Evolutionary conservation across 1,140 invertebrate species (phyloP), one percentile per base, ranked within the genome.

Genomic region (Cydia strobilella): DNA sequence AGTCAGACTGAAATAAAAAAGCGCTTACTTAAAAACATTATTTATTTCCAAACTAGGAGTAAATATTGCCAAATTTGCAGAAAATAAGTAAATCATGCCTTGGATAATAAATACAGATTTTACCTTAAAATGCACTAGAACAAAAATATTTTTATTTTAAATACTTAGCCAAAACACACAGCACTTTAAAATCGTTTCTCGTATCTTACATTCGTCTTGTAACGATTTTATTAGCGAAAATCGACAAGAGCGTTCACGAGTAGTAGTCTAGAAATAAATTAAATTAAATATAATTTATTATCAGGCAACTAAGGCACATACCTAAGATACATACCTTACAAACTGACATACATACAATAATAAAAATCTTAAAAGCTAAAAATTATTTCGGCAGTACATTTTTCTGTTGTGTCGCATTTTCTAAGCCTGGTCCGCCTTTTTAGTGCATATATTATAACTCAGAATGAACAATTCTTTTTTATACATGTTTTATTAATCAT

Each of bases 161-260:
- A 69, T 42, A 69, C 65, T n/a, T n/a, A 39, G 35, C 65, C 65
- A 69, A 69, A 69, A 69, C 65, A 69, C 3, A 66, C 65, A 35
- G 27, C 65, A 69, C 65, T 69, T 69, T 42, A 69, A 69, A 69
- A 69, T 69, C 65, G 15, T 9, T 69, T 39, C 65, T 39, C 31
- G 65, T 69, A 69, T 35, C 65, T 35, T 25, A 69, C 65, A 69
- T 69, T 69, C 65, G 65, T 69, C 65, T 69, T 69, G 65, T 18
- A 35, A 35, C 65, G 65, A 69, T 69, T 69, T 39, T 39, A 69
- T 69, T 69, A 39, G 65, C 42, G 65, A 69, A n/a, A 35, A 35
- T 7, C 7, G 18, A 69, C 35, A 35, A 69, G 65, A 69, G 27
- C 4, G 54, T 12, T 18, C 48, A 51, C 3, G 1, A 51, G 15